Base-by-base conservation (phyloP, 2,113 vertebrate species). In the Microtus oregoni region DNA sequence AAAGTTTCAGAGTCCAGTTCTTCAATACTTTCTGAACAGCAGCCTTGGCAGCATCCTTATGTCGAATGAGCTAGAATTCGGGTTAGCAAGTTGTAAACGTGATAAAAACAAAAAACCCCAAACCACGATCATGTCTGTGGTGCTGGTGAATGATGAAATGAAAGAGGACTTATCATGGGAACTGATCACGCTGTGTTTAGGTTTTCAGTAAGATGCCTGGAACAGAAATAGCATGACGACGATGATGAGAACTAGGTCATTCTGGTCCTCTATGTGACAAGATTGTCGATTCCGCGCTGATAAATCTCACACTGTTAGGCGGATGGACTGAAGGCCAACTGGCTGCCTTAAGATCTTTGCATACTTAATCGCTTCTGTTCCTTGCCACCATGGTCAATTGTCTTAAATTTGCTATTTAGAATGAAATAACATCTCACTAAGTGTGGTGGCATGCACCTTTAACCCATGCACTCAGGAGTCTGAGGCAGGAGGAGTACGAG, bases 31-130 rank as follows among this genome's bases (percentile, higher is more conserved):
- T 72, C 47, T 81, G 50, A 91, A 44, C 8, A 2, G 35, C 78
- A 68, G 12, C 38, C 3, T 93, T 50, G 58, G 24, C 12, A 86
- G 44, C 50, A 19, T 28, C 58, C 77, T 89, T 58, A 32, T 92
- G 83, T 35, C 44, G 11, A 73, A 26, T 73, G 52, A 95, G 67
- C 55, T 58, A 90, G 70, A 70, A 93, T 77, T 97, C 90, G n/a
- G 58, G 13, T 87, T 58, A 88, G 50, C 81, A 96, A 96, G 93
- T 94, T 44, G 95, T 72, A 93, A 91, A 89, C 24, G 14, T 90
- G 77, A 94, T 87, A 7, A 79, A 38, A 61, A 61, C 20, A 83
- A 82, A 58, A 28, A 61, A 38, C 17, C 35, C 79, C 52, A 82
- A 77, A n/a, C 41, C 63, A 24, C 65, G 61, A 67, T 50, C 50